A percentile compares a stretch with the other conserved stretches of the same genome.
These are phyloP conservation scores for Trichomalopsis sarcophagae DNA, from an alignment of 1,140 invertebrate genomes.

Conservation along the genomic window DNA sequence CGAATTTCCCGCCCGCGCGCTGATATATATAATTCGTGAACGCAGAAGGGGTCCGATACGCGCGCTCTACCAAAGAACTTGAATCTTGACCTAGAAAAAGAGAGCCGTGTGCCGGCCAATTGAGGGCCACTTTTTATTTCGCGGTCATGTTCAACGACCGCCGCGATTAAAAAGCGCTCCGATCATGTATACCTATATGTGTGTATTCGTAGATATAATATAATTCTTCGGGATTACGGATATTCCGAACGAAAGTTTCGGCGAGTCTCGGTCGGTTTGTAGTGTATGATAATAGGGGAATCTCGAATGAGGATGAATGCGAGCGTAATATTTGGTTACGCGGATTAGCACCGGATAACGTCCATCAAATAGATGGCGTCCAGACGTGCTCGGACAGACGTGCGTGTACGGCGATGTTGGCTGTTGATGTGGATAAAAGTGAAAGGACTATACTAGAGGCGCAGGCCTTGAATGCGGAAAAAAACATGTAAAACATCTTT, in stretches of 20 bases:
- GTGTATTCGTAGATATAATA: no score
- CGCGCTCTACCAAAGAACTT: slow-evolving; percentile 66
- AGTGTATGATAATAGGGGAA: no score
- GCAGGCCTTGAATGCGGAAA: not conserved
- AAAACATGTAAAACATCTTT: not conserved
- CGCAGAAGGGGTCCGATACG: not conserved
- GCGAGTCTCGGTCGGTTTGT: no score
- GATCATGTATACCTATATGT: no score
- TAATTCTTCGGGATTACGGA: no score
- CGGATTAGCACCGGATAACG: not conserved
- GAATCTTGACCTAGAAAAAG: slow-evolving; percentile 71
- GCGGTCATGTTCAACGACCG: slow-evolving; percentile 63
- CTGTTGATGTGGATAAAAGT: not conserved
- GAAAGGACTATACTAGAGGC: not conserved
- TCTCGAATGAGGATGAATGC: no score
- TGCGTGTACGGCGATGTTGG: not conserved
- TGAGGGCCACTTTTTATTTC: slow-evolving; percentile 69
- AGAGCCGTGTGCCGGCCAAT: slow-evolving; percentile 59
- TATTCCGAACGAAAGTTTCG: no score
- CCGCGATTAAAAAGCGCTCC: not conserved
- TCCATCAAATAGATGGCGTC: not conserved
- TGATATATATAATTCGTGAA: not conserved
- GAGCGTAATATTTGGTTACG: no score
- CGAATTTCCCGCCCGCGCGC: no score
- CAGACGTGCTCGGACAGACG: not conserved